A percentile compares a stretch with the other conserved stretches of the same genome.
phyloP scores from a whole-genome alignment of 2,888 invertebrate species.

The Eupithecia pulchellata region DNA sequence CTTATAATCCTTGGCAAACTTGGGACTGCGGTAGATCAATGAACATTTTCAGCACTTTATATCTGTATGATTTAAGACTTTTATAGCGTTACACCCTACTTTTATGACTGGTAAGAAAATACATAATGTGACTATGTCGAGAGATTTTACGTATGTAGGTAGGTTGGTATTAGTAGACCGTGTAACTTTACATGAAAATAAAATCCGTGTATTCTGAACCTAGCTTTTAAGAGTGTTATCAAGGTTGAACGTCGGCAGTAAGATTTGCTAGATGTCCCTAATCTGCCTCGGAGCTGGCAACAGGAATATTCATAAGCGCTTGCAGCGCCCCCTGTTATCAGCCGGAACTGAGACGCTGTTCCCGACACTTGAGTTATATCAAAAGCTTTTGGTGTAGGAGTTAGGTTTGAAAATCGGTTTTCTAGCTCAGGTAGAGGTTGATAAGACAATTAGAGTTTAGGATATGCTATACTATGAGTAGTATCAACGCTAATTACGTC shows the following conservation, averaged over 20 bases:
- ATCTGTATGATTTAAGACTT: neutral
- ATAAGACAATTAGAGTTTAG: neutral
- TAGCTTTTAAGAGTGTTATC: constrained; percentile 40
- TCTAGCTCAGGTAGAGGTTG: neutral
- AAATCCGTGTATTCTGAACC: constrained; percentile 22
- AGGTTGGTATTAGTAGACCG: neutral
- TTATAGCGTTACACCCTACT: constrained; percentile 33
- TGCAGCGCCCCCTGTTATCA: constrained; percentile 59
- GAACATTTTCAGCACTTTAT: neutral
- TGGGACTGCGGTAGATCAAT: neutral
- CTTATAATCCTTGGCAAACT: constrained; percentile 1
- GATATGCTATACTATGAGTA: neutral
- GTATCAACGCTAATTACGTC: neutral
- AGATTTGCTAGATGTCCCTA: constrained; percentile 55
- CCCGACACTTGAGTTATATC: constrained; percentile 42
- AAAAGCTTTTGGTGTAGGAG: constrained; percentile 18
- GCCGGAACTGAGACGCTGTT: constrained; percentile 54
- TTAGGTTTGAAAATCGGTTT: neutral
- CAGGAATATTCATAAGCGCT: constrained; percentile 65
- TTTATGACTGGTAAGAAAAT: constrained; percentile 38
- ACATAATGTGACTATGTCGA: neutral
- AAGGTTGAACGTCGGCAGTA: constrained; percentile 37
- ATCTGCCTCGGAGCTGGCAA: constrained; percentile 58
- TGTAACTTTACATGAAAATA: neutral
- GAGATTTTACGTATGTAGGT: neutral